Conservation (phyloP, 2,113 vertebrate genomes). For the Heptranchias perlo region DNA sequence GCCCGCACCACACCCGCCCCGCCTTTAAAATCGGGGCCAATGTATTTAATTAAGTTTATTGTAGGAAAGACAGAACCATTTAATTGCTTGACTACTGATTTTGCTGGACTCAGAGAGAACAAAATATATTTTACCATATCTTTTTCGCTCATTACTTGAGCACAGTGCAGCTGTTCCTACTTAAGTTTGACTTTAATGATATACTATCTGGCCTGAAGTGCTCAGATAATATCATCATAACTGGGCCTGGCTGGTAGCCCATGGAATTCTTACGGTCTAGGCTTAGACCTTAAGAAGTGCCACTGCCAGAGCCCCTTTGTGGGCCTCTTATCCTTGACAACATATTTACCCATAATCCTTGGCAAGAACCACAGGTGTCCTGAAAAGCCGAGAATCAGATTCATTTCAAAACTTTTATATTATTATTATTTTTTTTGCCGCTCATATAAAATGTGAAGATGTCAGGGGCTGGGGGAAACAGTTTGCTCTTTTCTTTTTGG, state of each 20-base stretch:
- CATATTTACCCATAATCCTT: neutral
- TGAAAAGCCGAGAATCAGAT: neutral
- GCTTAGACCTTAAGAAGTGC: too few species aligned
- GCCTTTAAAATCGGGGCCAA: neutral
- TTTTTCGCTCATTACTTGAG: neutral
- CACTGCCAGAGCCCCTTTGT: neutral
- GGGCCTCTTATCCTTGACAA: neutral
- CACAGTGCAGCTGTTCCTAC: constrained; percentile 2
- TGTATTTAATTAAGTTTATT: neutral
- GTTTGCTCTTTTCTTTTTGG: neutral
- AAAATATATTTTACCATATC: neutral
- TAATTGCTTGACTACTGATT: neutral
- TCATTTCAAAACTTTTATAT: neutral
- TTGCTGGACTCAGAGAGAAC: neutral
- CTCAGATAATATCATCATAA: neutral
- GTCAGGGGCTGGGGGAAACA: neutral
- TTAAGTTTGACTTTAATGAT: neutral
- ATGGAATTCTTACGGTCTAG: neutral
- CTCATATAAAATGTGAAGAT: neutral
- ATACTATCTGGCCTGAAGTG: neutral
- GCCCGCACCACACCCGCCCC: neutral
- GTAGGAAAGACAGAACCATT: neutral
- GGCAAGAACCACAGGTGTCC: neutral
- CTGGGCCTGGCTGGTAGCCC: neutral
- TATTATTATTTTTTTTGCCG: neutral